Conservation (phyloP, 1,140 invertebrate genomes). For the Diuraphis noxia region DNA sequence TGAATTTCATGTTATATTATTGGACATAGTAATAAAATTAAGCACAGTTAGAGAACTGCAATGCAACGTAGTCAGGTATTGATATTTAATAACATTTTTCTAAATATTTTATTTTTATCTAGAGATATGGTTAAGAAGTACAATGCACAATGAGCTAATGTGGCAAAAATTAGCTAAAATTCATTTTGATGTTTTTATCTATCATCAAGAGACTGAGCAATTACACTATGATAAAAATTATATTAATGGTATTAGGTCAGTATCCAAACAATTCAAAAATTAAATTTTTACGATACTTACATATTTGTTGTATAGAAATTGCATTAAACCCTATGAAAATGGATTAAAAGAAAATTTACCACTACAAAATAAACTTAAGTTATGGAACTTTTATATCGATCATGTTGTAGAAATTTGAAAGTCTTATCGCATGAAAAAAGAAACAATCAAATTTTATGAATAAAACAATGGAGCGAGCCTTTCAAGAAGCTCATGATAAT, state of each 20-base stretch:
- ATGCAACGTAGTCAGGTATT: constrained; percentile 35
- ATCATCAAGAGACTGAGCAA: constrained; percentile 14
- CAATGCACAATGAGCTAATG: constrained; percentile 34
- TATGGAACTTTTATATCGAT: constrained; percentile 42
- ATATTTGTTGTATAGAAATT: background rate
- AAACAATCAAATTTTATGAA: constrained; percentile 47
- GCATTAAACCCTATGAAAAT: constrained; percentile 38
- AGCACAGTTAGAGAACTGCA: constrained; percentile 23
- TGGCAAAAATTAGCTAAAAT: constrained; percentile 50
- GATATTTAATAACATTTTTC: background rate
- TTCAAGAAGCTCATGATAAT: constrained; percentile 43
- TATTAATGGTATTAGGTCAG: constrained; percentile 24
- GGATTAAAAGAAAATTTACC: constrained; percentile 42
- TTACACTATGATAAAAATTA: constrained; percentile 39
- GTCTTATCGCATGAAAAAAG: constrained; percentile 50
- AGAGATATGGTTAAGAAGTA: constrained; percentile 47
- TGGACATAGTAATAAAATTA: constrained; percentile 16
- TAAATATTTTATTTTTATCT: background rate
- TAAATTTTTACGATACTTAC: background rate
- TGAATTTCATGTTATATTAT: constrained; percentile 30
- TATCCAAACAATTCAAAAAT: background rate
- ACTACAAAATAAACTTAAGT: constrained; percentile 21
- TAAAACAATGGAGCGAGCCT: constrained; percentile 39
- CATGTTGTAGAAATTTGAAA: constrained; percentile 43
- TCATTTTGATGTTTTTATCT: constrained; percentile 37